Evolutionary conservation across 2,113 vertebrate genomes (phyloP).

Genomic region (Mohoua ochrocephala): DNA sequence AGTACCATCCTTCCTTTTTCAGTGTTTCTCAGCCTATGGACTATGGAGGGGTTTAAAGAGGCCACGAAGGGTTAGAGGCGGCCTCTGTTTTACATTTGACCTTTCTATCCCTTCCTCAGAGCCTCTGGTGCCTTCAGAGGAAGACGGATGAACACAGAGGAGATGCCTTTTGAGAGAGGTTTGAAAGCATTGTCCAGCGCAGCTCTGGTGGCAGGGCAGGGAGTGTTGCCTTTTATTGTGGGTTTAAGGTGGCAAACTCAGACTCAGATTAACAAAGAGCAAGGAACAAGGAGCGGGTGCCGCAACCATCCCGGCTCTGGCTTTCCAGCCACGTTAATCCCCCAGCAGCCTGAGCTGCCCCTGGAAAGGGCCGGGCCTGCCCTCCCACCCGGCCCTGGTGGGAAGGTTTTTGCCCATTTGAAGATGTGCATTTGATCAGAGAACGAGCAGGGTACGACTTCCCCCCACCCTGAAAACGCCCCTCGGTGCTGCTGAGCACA

Average conservation of each 20-base stretch:
- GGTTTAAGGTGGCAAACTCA: not conserved
- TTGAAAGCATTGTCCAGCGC: not conserved
- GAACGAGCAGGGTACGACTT: not conserved
- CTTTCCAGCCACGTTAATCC: not conserved
- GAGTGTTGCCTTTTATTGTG: not conserved
- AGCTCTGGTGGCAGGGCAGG: not conserved
- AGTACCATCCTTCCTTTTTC: not conserved
- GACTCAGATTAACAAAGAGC: not conserved
- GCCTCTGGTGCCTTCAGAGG: not conserved
- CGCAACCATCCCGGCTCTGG: accelerated
- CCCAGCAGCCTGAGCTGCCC: not conserved
- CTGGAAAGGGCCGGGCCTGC: not conserved
- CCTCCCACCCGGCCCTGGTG: not conserved
- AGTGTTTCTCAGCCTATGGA: not conserved
- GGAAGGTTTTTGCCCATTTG: not conserved
- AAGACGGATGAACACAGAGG: not conserved
- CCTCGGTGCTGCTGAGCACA: not conserved
- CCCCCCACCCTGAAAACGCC: not conserved
- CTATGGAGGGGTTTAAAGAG: not conserved
- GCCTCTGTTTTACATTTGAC: slow-evolving; percentile 28
- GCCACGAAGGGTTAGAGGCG: not conserved
- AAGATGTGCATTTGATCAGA: not conserved
- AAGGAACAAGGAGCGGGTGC: not conserved
- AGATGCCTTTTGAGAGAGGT: not conserved
- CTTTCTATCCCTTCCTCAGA: not conserved